phyloP scores from a whole-genome alignment of 2,888 invertebrate species.

The Eucera pruinosa region DNA sequence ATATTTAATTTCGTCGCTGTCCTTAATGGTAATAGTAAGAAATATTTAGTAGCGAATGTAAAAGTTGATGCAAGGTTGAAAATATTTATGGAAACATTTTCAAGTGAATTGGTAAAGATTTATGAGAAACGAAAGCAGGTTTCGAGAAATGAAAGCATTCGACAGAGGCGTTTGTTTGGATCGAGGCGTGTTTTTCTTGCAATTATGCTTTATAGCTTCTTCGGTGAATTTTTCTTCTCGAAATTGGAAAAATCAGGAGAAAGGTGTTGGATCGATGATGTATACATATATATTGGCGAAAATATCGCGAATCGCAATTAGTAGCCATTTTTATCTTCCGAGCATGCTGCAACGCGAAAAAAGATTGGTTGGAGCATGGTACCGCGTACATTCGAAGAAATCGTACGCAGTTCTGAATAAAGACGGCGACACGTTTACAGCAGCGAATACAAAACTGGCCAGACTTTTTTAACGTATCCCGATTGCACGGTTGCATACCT shows the following conservation, averaged over 20 bases:
- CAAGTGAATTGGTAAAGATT: not conserved
- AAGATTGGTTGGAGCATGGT: conserved; percentile 1
- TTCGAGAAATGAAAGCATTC: not conserved
- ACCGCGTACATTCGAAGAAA: conserved; percentile 47
- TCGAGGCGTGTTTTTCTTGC: conserved; percentile 17
- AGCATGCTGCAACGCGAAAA: not conserved
- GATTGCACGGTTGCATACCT: conserved; percentile 48
- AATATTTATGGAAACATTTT: conserved; percentile 4
- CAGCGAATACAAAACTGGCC: conserved; percentile 56
- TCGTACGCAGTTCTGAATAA: conserved; percentile 43
- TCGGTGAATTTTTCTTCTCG: not conserved
- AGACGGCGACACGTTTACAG: conserved; percentile 53
- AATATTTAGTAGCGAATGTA: too few relatives aligned
- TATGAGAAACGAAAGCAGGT: not conserved
- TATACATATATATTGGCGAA: not conserved
- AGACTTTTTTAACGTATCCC: conserved; percentile 49
- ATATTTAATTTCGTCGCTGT: too few relatives aligned
- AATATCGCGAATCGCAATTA: conserved; percentile 1
- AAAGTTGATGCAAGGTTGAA: too few relatives aligned
- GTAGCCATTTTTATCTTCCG: conserved; percentile 8
- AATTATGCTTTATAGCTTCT: conserved; percentile 21
- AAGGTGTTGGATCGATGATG: not conserved
- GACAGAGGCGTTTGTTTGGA: conserved; percentile 18
- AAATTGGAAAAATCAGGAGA: not conserved
- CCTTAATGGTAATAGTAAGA: too few relatives aligned